phyloP scores from a whole-genome alignment of 1,140 invertebrate species.

The Zaprionus kolodkinae region DNA sequence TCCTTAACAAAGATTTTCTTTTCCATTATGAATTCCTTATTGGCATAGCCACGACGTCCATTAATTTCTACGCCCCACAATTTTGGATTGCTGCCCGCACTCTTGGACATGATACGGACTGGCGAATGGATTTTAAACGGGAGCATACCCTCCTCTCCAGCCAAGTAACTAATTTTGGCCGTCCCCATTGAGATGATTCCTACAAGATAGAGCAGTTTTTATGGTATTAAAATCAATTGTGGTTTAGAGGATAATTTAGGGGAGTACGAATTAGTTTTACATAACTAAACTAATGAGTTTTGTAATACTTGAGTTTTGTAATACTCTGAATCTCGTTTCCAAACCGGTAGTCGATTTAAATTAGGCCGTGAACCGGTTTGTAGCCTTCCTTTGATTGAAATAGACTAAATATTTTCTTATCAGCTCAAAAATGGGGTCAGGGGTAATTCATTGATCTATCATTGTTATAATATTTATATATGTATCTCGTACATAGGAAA shows the following conservation, averaged over 20 bases:
- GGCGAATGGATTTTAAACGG: constrained; percentile 87
- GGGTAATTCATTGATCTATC: constrained; percentile 11
- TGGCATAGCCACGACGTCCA: constrained; percentile 89
- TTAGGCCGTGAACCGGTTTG: constrained; percentile 11
- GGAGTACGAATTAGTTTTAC: background rate
- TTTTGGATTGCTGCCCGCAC: constrained; percentile 87
- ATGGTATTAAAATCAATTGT: background rate
- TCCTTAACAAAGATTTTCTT: constrained; percentile 52
- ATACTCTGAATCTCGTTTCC: background rate
- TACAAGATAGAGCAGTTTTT: constrained; percentile 73
- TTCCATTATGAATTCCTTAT: constrained; percentile 85
- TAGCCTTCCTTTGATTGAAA: background rate
- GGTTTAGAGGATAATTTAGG: too few relatives aligned
- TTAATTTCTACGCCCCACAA: constrained; percentile 90
- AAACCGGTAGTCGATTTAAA: background rate
- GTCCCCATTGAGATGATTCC: constrained; percentile 88
- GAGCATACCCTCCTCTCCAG: constrained; percentile 86
- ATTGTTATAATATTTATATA: background rate
- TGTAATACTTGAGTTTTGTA: background rate
- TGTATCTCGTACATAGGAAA: background rate
- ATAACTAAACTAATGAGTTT: background rate
- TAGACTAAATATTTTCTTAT: constrained; percentile 18
- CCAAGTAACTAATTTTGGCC: constrained; percentile 86
- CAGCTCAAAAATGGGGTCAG: constrained; percentile 5
- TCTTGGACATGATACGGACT: constrained; percentile 89